These are phyloP conservation scores for Dendrophyllia cribrosa DNA, from an alignment of 64 coral and sea anemone genomes.

Conservation along the genomic window DNA sequence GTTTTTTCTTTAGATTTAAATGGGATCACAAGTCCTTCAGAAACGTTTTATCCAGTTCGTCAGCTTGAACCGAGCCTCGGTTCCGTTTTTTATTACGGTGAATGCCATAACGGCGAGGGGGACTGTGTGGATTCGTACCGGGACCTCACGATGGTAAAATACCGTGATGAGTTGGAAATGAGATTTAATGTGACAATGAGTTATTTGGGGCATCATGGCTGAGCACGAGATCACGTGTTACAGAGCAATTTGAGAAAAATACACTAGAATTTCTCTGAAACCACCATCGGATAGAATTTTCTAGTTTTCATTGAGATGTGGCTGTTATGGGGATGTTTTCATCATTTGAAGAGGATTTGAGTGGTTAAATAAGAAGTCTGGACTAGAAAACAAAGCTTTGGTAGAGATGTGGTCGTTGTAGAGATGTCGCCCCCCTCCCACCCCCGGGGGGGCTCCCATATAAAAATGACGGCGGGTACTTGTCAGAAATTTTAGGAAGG, in stretches of 20 bases:
- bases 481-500: too few species aligned
- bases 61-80: slow-evolving; percentile 1
- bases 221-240: background rate
- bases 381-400: too few species aligned
- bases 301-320: too few species aligned
- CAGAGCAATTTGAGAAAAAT: background rate
- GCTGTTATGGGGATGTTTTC: too few species aligned
- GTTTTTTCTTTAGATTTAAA: slow-evolving; percentile 31
- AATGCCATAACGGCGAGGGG: background rate
- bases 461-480: too few species aligned
- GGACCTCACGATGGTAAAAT: slow-evolving; percentile 42
- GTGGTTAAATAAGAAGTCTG: too few species aligned
- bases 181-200: slow-evolving; percentile 19
- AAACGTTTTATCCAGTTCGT: background rate
- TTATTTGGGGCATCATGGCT: background rate
- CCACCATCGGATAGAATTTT: too few species aligned
- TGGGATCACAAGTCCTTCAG: background rate
- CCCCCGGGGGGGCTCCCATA: too few species aligned
- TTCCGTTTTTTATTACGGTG: slow-evolving; percentile 13
- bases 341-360: too few species aligned
- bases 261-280: too few species aligned
- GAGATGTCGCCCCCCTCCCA: too few species aligned
- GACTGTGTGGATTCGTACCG: background rate
- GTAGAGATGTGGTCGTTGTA: too few species aligned
- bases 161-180: slow-evolving; percentile 19